These are phyloP conservation scores for Megalurothrips usitatus DNA, from an alignment of 2,888 invertebrate genomes.

Conservation along the genomic window DNA sequence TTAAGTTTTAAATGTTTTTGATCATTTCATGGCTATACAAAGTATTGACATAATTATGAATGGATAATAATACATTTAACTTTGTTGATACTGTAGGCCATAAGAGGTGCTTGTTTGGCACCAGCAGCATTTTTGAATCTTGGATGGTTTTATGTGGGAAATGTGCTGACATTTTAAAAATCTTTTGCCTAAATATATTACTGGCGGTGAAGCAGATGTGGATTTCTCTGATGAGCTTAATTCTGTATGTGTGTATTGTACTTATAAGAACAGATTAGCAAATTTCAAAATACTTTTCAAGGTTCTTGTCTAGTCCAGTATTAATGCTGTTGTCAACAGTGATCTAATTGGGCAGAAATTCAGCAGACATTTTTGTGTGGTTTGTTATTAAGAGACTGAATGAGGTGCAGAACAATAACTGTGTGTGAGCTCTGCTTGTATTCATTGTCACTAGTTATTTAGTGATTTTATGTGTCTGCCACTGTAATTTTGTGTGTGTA, in stretches of 20 bases:
- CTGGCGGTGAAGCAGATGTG: too few species aligned
- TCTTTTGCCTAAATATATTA: too few species aligned
- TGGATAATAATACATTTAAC: too few species aligned
- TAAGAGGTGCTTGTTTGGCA: too few species aligned
- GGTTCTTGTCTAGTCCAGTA: conserved; percentile 12
- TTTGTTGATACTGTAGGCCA: too few species aligned
- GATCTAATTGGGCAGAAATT: not conserved
- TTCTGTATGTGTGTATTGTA: not conserved
- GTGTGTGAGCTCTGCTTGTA: not conserved
- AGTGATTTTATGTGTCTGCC: not conserved
- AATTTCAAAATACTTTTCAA: not conserved
- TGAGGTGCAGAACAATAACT: not conserved
- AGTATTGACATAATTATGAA: too few species aligned
- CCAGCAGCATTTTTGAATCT: too few species aligned
- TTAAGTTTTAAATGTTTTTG: too few species aligned
- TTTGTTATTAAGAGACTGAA: conserved; percentile 2
- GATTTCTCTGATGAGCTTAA: too few species aligned
- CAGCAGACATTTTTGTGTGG: not conserved
- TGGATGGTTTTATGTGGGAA: too few species aligned
- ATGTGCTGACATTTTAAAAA: too few species aligned
- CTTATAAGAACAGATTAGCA: not conserved
- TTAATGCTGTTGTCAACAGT: not conserved
- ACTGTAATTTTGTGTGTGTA: not conserved
- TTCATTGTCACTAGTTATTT: not conserved
- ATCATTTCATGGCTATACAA: too few species aligned